Conservation (phyloP, 2,797 vertebrate species). For the Mormyrus proboscirostris region DNA sequence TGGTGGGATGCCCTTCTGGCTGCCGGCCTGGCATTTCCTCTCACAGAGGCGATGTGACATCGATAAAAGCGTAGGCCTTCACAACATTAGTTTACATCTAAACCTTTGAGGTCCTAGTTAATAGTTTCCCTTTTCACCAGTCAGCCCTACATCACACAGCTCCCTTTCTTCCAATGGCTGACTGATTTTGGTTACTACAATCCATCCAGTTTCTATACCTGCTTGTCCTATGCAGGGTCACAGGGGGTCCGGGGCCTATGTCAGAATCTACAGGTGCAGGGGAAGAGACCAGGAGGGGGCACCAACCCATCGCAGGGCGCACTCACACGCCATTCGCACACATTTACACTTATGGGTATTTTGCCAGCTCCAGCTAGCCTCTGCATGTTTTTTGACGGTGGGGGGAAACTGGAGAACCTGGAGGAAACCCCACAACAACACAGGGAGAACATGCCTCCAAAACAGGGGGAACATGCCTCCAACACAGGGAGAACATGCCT, state of each 20-base stretch:
- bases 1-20: neutral
- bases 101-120: neutral
- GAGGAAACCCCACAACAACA: neutral
- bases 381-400: neutral
- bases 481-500: neutral
- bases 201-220: neutral
- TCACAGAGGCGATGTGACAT: neutral
- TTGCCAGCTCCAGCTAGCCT: neutral
- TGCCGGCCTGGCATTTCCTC: neutral
- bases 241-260: neutral
- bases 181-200: neutral
- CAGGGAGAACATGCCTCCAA: neutral
- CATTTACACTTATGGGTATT: neutral
- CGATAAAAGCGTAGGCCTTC: slow-evolving; percentile 19
- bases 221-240: neutral
- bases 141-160: neutral
- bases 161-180: neutral
- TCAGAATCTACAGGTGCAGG: neutral
- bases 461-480: neutral
- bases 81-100: neutral
- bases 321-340: neutral
- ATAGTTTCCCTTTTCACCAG: neutral
- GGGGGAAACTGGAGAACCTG: neutral
- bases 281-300: neutral
- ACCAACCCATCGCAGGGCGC: neutral